These are phyloP conservation scores for Neopipo cinnamomea DNA, from an alignment of 2,113 vertebrate genomes.

Conservation along the genomic window DNA sequence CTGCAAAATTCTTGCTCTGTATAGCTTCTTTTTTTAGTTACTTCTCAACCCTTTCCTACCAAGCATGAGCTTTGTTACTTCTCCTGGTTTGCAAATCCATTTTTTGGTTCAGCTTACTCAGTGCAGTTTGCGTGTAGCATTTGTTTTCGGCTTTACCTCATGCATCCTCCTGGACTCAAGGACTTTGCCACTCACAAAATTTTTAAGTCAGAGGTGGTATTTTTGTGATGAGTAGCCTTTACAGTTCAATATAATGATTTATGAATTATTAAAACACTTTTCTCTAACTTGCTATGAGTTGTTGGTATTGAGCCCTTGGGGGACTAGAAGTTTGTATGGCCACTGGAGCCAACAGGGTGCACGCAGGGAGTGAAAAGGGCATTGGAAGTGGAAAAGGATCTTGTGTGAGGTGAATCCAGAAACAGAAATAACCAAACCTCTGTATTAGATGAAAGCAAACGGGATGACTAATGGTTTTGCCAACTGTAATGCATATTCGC, in stretches of 20 bases:
- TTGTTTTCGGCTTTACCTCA: not conserved
- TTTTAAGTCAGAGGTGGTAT: not conserved
- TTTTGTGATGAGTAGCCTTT: constrained; percentile 6
- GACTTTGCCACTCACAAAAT: not conserved
- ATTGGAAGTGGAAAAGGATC: not conserved
- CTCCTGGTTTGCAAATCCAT: not conserved
- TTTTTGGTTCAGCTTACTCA: not conserved
- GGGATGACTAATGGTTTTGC: not conserved
- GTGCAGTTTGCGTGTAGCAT: not conserved
- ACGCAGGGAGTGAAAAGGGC: accelerated
- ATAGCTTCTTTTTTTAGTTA: not conserved
- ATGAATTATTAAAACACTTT: constrained; percentile 14
- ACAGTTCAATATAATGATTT: not conserved
- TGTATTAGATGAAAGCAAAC: not conserved
- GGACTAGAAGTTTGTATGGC: not conserved
- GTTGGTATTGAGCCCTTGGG: not conserved
- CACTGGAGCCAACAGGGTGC: not conserved
- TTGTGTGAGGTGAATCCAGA: not conserved
- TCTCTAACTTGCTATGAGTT: not conserved
- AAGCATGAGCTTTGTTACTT: not conserved
- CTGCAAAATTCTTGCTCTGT: not conserved
- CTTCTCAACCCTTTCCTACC: not conserved
- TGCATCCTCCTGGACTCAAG: not conserved
- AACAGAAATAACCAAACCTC: not conserved
- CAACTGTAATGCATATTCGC: not conserved